A percentile compares a stretch with the other conserved stretches of the same genome.
Evolutionary conservation across 2,888 invertebrate genomes (phyloP).

Genomic region (Hirtodrosophila alboralis): DNA sequence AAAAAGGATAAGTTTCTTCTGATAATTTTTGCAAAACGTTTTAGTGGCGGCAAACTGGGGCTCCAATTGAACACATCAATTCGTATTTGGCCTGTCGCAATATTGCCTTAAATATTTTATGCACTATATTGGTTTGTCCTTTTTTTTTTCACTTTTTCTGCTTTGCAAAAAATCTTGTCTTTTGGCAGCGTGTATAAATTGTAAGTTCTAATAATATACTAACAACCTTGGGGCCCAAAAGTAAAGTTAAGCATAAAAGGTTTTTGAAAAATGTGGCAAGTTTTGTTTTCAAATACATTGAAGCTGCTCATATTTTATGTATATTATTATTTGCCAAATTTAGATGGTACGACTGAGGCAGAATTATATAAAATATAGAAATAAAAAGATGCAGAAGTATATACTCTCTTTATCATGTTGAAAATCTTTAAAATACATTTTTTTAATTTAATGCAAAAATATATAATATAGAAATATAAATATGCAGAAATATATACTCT

Average conservation of each 20-base stretch:
- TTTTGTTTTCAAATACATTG: neutral
- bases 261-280: slow-evolving; percentile 3
- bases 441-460: too few relatives aligned
- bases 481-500: too few relatives aligned
- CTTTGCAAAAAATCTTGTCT: too few relatives aligned
- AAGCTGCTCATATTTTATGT: slow-evolving; percentile 10
- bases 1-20: slow-evolving; percentile 60
- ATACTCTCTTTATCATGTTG: too few relatives aligned
- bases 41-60: slow-evolving; percentile 51
- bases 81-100: slow-evolving; percentile 53
- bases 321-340: too few relatives aligned
- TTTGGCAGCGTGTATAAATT: too few relatives aligned
- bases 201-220: neutral
- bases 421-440: too few relatives aligned
- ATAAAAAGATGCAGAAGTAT: too few relatives aligned
- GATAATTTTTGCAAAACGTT: slow-evolving; percentile 70
- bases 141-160: neutral
- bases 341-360: too few relatives aligned
- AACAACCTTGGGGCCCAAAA: slow-evolving; percentile 1
- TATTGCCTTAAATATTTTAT: slow-evolving; percentile 68
- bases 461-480: too few relatives aligned
- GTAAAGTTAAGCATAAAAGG: slow-evolving; percentile 8
- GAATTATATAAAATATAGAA: too few relatives aligned
- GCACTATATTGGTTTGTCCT: slow-evolving; percentile 14
- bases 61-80: slow-evolving; percentile 61